Base-by-base conservation (phyloP, 2,888 invertebrate species). In the Stomorhina lunata region DNA sequence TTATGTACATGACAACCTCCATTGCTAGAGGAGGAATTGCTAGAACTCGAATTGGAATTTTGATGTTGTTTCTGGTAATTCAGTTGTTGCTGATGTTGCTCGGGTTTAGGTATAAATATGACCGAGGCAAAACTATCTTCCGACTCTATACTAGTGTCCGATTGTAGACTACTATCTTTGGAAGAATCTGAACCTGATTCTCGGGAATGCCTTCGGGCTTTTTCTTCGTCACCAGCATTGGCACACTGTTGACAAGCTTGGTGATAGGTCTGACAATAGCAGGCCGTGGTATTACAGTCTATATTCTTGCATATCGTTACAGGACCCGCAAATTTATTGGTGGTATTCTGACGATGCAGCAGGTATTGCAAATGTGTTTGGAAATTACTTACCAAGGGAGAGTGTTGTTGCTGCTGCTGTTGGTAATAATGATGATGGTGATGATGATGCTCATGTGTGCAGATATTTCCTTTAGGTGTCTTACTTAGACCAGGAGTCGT, bases 41-140 rank as follows among this genome's bases (percentile, higher is more conserved):
- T 90, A 4, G 90, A 90, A 61, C 90, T 90, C 6, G 89, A 90
- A 75, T 90, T 89, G 12, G 90, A 90, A 59, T 90, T 87, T 32
- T 90, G 90, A 71, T 89, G 88, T 53, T 87, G 87, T 25, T 89
- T 89, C 68, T 89, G 89, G 66, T 89, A 88, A 80, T 90, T 89
- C 2, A 88, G 81, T 53, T 89, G 86, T 91, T 89, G 90, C 69
- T 90, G 90, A 32, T 90, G 89, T 59, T 89, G 88, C 78, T 96
- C 95, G 63, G 95, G 94, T 91, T 96, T 96, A 73, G 97, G 97
- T 87, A 97, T 95, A 89, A 95, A 97, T 88, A 98, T 97, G 55
- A 98, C 97, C 84, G 97, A 97, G 77, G 97, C 97, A 88, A 97
- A 97, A 90, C 97, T 97, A 88, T 98, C 97, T 90, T 98, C 97